phyloP scores from a whole-genome alignment of 2,888 invertebrate species.

The Luffia ferchaultella region DNA sequence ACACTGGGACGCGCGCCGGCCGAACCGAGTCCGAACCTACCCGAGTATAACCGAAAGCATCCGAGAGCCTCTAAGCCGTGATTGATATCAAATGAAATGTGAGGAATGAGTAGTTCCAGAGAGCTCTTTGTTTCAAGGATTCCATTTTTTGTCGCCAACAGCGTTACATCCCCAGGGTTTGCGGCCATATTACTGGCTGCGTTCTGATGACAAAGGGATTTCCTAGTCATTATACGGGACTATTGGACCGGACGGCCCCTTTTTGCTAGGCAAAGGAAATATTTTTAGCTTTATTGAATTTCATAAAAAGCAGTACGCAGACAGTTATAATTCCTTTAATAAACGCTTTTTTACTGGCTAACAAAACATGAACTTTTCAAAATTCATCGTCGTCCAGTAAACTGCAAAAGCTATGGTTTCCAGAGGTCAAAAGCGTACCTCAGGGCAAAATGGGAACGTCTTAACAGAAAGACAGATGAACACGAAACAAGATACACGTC shows the following conservation, averaged over 20 bases:
- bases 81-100: conserved; percentile 66
- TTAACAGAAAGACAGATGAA: too few relatives aligned
- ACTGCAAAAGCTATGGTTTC: too few relatives aligned
- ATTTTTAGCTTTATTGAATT: not conserved
- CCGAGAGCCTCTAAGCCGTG: conserved; percentile 49
- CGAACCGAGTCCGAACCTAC: conserved; percentile 30
- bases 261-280: not conserved
- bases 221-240: not conserved
- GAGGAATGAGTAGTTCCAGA: conserved; percentile 56
- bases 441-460: too few relatives aligned
- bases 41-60: conserved; percentile 37
- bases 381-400: too few relatives aligned
- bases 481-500: too few relatives aligned
- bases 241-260: not conserved
- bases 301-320: too few relatives aligned
- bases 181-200: not conserved
- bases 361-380: too few relatives aligned
- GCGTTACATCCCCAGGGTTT: not conserved
- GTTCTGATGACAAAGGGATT: not conserved
- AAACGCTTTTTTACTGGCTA: too few relatives aligned
- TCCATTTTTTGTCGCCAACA: conserved; percentile 26
- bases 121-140: conserved; percentile 57
- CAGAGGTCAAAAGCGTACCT: too few relatives aligned
- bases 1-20: conserved; percentile 38
- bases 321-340: too few relatives aligned